Evolutionary conservation across 2,888 invertebrate species (phyloP), one percentile per base, ranked within the genome.

Genomic region (Lepidochrysops patricia): DNA sequence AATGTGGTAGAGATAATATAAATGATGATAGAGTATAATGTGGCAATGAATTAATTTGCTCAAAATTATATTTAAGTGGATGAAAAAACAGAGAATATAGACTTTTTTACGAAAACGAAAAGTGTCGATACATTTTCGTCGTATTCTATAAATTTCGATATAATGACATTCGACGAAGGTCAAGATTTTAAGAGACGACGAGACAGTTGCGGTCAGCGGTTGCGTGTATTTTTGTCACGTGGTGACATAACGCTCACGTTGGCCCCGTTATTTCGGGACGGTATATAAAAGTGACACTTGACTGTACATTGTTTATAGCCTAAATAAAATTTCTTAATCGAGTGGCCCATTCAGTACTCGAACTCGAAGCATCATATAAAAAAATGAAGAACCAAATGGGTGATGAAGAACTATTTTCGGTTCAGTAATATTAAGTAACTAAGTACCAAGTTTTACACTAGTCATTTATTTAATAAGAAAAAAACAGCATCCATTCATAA

Each of bases 201-300:
- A 70, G 73, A 68, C 72, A 67, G 77, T 72, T 76, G 73, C 54
- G 54, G 52, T 13, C 26, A 74, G 71, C 73, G 76, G 77, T 74
- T 74, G 72, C 68, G 76, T 67, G 71, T 84, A 83, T 84, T 84
- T 85, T 77, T 81, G 84, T 77, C 70, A 68, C 69, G 69, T 65
- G 72, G 74, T 77, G 80, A 82, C 79, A 81, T 72, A 74, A 71
- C 68, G 73, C 70, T 62, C 63, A 66, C 63, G 65, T 72, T 73
- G 68, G 69, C 70, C 66, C 67, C 59, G 69, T 72, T 82, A 81
- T 82, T 77, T 79, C 68, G 72, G 72, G 69, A 70, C 70, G 25
- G 35, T 9, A 43, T 9, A 43, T 9, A 43, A 43, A 43, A 43
- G 9, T 54, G 29, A 66, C 65, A 67, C 50, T 25, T n/a, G 35